These are phyloP conservation scores for Dicrurus megarhynchus DNA, from an alignment of 2,113 vertebrate species.

Conservation along the genomic window DNA sequence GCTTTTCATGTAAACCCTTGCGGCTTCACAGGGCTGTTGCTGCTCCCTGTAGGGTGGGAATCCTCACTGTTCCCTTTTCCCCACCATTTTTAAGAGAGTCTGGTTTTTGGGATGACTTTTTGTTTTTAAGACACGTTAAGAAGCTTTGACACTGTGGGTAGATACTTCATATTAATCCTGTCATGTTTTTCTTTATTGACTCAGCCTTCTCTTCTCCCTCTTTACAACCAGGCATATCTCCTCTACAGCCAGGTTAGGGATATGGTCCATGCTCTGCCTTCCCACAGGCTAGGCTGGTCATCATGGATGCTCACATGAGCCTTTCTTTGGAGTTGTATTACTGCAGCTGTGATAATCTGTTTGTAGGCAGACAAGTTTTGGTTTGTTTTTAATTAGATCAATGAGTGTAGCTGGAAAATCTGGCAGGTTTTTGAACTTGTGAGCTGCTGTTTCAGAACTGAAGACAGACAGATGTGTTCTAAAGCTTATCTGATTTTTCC, in stretches of 20 bases:
- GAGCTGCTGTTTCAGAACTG: not conserved
- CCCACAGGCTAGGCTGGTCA: not conserved
- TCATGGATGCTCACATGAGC: not conserved
- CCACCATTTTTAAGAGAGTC: not conserved
- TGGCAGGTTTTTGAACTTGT: not conserved
- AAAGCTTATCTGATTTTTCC: conserved; percentile 18
- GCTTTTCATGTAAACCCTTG: not conserved
- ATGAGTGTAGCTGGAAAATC: not conserved
- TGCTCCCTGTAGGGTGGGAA: not conserved
- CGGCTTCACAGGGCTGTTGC: not conserved
- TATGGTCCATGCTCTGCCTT: not conserved
- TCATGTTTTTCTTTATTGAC: not conserved
- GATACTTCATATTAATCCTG: not conserved
- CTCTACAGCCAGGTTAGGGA: not conserved
- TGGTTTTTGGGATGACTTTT: not conserved
- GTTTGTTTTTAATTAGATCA: conserved; percentile 9
- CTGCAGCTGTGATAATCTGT: not conserved
- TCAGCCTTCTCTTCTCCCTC: not conserved
- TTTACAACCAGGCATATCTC: not conserved
- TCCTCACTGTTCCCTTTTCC: not conserved
- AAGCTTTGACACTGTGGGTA: not conserved
- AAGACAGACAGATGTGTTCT: not conserved
- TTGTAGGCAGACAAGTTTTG: conserved; percentile 5
- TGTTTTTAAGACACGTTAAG: not conserved
- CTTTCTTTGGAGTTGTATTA: not conserved